A percentile compares a stretch with the other conserved stretches of the same genome.
These are phyloP conservation scores for Eilema depressum DNA, from an alignment of 2,888 invertebrate genomes.

Conservation along the genomic window DNA sequence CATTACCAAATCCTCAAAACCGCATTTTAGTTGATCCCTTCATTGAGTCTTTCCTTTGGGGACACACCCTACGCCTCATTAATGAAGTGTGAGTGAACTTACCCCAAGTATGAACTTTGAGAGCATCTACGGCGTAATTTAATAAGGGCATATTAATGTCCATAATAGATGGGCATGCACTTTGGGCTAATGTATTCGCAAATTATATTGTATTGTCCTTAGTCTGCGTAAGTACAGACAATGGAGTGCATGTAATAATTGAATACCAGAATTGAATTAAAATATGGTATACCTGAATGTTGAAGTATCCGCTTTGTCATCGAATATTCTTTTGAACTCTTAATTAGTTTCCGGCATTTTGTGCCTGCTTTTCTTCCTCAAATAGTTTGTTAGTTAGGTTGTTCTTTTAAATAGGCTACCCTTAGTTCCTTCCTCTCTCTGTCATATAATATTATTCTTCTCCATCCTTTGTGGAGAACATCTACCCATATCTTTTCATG, in stretches of 20 bases:
- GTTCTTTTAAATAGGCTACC: background rate
- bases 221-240: background rate
- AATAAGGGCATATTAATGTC: slow-evolving; percentile 47
- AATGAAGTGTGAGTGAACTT: slow-evolving; percentile 6
- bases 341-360: too few relatives aligned
- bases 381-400: background rate
- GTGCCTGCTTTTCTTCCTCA: background rate
- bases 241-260: background rate
- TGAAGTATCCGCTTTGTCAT: background rate
- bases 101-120: slow-evolving; percentile 22
- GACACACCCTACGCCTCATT: slow-evolving; percentile 1
- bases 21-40: slow-evolving; percentile 17
- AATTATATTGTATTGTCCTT: slow-evolving; percentile 14
- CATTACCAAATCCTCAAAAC: slow-evolving; percentile 8
- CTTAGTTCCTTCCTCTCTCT: background rate
- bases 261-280: slow-evolving; percentile 9
- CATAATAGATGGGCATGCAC: slow-evolving; percentile 36
- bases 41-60: background rate
- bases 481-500: too few relatives aligned
- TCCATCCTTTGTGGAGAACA: too few relatives aligned
- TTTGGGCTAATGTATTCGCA: slow-evolving; percentile 35
- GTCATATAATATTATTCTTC: too few relatives aligned
- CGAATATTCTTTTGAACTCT: too few relatives aligned
- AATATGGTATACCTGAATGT: background rate
- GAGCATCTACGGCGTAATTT: slow-evolving; percentile 38